Conservation (phyloP, 2,113 vertebrate species). For the Noctilio leporinus region DNA sequence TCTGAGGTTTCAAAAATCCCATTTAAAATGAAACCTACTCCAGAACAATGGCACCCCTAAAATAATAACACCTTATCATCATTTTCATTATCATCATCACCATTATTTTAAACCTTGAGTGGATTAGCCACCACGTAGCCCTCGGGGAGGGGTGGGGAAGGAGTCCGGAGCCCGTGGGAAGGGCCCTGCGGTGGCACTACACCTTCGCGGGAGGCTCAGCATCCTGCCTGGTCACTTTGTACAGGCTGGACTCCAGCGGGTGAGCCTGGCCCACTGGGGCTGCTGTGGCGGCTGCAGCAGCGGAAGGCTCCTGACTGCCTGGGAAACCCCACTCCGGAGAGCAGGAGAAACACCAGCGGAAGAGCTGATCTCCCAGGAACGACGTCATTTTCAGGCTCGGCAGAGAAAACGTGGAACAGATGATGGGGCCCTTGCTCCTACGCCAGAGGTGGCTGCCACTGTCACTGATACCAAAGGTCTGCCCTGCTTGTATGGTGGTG, state of each 20-base stretch:
- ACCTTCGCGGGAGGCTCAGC: accelerated
- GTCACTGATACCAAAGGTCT: background rate
- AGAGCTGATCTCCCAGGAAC: background rate
- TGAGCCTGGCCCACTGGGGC: accelerated
- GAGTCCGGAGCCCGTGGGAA: accelerated
- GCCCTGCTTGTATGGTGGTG: background rate
- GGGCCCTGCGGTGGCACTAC: accelerated
- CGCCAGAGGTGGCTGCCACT: background rate
- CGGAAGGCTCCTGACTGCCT: background rate
- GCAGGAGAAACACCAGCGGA: background rate
- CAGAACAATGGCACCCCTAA: background rate
- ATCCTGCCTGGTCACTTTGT: background rate
- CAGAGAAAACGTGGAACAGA: background rate
- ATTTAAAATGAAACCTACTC: background rate
- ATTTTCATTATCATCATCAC: background rate
- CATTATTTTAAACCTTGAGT: background rate
- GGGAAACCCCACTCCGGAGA: background rate
- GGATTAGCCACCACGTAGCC: background rate
- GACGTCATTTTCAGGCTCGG: background rate
- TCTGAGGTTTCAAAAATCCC: background rate
- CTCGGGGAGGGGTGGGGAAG: background rate
- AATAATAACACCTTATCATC: slow-evolving; percentile 1
- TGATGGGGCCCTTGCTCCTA: background rate
- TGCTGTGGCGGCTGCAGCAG: background rate
- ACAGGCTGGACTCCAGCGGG: background rate